Evolutionary conservation across 2,113 vertebrate species (phyloP).

Genomic region (Malurus elegans): DNA sequence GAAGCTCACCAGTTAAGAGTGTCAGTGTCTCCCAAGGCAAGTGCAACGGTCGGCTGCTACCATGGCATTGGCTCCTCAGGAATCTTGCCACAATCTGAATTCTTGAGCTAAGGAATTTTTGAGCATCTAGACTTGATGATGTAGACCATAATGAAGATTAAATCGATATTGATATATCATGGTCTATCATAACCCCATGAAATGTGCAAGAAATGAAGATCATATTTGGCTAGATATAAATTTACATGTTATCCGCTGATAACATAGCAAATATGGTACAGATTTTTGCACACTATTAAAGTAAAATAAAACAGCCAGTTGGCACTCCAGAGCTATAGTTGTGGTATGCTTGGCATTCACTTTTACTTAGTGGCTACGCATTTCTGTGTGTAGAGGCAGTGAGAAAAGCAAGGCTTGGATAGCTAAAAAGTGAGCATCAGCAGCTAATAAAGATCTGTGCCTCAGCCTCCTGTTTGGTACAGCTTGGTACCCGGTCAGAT

Average conservation of each 20-base stretch:
- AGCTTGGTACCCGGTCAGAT: neutral
- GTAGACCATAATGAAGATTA: neutral
- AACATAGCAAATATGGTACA: neutral
- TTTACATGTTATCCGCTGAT: rapidly evolving
- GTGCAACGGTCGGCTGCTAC: neutral
- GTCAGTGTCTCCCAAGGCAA: neutral
- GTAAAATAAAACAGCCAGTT: neutral
- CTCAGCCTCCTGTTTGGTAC: neutral
- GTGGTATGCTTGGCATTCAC: neutral
- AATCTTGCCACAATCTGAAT: neutral
- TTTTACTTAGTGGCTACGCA: neutral
- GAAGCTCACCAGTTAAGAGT: neutral
- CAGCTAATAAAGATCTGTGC: neutral
- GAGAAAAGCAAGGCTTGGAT: neutral
- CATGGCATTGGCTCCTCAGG: neutral
- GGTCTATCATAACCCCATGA: neutral
- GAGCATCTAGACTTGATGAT: neutral
- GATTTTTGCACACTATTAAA: neutral
- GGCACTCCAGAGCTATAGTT: neutral
- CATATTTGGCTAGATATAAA: neutral
- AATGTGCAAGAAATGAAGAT: neutral
- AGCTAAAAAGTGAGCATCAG: neutral
- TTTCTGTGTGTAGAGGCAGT: neutral
- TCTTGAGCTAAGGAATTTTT: neutral
- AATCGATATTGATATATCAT: neutral